These are phyloP conservation scores for Drosophila eugracilis DNA, from an alignment of 1,140 invertebrate genomes.

Conservation along the genomic window DNA sequence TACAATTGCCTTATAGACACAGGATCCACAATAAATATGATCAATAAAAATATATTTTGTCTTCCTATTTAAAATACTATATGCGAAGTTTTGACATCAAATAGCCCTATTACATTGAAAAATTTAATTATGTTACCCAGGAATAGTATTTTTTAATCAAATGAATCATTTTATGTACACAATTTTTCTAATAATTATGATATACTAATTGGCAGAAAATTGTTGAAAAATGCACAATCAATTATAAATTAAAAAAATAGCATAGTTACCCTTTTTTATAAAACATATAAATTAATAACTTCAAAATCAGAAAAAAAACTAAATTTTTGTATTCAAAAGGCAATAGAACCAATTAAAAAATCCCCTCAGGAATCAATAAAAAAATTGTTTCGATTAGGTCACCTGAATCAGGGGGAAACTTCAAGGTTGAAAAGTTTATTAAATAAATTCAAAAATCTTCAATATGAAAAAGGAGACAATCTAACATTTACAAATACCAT, in stretches of 20 bases:
- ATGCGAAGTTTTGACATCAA: too few relatives aligned
- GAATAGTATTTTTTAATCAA: too few relatives aligned
- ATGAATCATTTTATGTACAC: too few relatives aligned
- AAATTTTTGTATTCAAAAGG: conserved; percentile 8
- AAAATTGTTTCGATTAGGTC: not conserved
- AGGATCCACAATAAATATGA: too few relatives aligned
- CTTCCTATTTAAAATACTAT: conserved; percentile 4
- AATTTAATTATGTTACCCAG: too few relatives aligned
- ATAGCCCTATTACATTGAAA: too few relatives aligned
- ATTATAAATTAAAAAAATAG: conserved; percentile 7
- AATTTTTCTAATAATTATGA: conserved; percentile 2
- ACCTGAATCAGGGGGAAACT: not conserved
- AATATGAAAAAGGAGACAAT: not conserved
- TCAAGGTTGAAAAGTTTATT: conserved; percentile 1
- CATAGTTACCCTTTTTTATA: conserved; percentile 5
- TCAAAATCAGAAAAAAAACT: too few relatives aligned
- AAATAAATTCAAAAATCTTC: conserved; percentile 2
- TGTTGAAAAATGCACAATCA: conserved; percentile 10
- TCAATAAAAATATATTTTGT: too few relatives aligned
- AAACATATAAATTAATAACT: too few relatives aligned
- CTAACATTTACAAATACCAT: too few relatives aligned
- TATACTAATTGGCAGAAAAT: conserved; percentile 10
- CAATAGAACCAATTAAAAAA: conserved; percentile 5
- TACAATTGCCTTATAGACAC: too few relatives aligned
- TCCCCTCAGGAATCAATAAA: not conserved